phyloP scores from a whole-genome alignment of 2,888 invertebrate species.

The Biston betularia region DNA sequence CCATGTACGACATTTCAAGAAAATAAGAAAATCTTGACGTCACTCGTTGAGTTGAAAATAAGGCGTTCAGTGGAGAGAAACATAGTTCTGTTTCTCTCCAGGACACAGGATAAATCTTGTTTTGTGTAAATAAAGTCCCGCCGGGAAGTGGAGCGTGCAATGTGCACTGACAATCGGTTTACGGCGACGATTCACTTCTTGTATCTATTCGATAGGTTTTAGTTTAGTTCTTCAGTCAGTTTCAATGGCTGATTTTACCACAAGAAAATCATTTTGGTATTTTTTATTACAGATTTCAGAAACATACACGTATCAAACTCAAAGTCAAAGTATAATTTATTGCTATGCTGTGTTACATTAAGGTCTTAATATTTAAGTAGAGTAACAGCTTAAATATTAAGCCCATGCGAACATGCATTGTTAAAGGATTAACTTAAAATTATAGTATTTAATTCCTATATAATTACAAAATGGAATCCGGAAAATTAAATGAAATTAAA shows the following conservation, averaged over 20 bases:
- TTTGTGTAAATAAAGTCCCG: slow-evolving; percentile 50
- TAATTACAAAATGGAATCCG: no score
- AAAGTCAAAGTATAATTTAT: no score
- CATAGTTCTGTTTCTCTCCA: slow-evolving; percentile 28
- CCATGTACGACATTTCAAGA: neutral
- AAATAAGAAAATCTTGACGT: slow-evolving; percentile 35
- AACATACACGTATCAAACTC: no score
- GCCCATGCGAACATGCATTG: no score
- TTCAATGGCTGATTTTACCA: neutral
- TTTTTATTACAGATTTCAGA: no score
- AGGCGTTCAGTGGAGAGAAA: slow-evolving; percentile 28
- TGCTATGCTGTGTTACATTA: no score
- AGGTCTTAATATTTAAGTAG: no score
- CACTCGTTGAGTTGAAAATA: slow-evolving; percentile 37
- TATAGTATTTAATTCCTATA: no score
- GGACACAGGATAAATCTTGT: slow-evolving; percentile 46
- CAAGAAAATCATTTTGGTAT: neutral
- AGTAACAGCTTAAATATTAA: no score
- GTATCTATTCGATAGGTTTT: slow-evolving; percentile 32
- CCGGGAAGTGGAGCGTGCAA: slow-evolving; percentile 43
- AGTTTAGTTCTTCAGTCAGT: neutral
- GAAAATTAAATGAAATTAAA: no score
- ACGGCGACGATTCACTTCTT: slow-evolving; percentile 45
- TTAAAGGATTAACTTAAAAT: no score
- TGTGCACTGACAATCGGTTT: slow-evolving; percentile 47